Evolutionary conservation across 2,113 vertebrate species (phyloP).

Genomic region (Proterorhinus semilunaris): DNA sequence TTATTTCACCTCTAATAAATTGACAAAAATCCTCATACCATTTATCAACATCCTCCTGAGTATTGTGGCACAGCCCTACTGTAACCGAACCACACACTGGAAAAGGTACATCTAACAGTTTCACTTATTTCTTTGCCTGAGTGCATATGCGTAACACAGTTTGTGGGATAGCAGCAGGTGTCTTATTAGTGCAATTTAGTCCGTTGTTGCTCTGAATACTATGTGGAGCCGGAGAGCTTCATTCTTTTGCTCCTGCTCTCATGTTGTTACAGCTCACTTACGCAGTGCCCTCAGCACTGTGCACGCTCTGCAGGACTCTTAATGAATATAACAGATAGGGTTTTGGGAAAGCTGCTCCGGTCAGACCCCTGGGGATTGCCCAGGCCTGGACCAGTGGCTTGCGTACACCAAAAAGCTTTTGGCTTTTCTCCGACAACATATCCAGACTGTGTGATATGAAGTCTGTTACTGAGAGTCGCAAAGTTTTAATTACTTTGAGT

Average conservation of each 20-base stretch:
- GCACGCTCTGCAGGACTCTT: slow-evolving; percentile 14
- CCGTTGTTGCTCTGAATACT: slow-evolving; percentile 2
- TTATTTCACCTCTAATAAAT: no score
- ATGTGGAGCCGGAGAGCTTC: slow-evolving; percentile 2
- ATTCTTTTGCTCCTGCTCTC: slow-evolving; percentile 5
- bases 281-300: slow-evolving; percentile 7
- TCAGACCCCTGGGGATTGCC: slow-evolving; percentile 24
- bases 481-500: background rate
- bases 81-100: background rate
- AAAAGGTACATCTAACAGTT: background rate
- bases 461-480: background rate
- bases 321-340: slow-evolving; percentile 42
- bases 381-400: slow-evolving; percentile 12
- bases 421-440: background rate
- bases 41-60: no score
- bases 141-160: slow-evolving; percentile 1
- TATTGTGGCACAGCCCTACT: no score
- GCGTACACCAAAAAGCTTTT: background rate
- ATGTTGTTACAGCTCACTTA: slow-evolving; percentile 32
- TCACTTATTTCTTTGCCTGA: background rate
- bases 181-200: slow-evolving; percentile 8
- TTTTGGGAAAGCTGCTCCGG: slow-evolving; percentile 27
- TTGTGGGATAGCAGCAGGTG: background rate
- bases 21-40: no score
- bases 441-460: background rate